Evolutionary conservation across 2,888 invertebrate genomes (phyloP).

Genomic region (Leptura quadrifasciata): DNA sequence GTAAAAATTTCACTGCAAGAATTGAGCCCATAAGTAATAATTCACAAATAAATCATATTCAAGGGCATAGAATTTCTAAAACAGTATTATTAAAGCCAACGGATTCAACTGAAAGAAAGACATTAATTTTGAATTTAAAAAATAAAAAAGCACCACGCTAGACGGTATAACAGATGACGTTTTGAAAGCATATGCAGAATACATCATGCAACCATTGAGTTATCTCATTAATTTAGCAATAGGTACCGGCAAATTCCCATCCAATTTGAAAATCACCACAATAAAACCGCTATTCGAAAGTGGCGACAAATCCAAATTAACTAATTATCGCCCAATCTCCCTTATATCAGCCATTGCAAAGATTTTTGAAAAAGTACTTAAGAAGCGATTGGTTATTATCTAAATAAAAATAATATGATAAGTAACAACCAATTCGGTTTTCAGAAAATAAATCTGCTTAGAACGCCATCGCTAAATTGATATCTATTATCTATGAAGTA

Average conservation of each 20-base stretch:
- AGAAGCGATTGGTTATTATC: not conserved
- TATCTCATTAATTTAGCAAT: conserved; percentile 20
- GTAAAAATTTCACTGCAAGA: not conserved
- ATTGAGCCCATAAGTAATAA: not conserved
- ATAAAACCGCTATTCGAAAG: too few relatives aligned
- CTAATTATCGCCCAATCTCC: not conserved
- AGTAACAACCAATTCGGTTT: too few relatives aligned
- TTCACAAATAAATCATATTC: not conserved
- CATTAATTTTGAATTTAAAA: conserved; percentile 22
- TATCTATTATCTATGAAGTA: too few relatives aligned
- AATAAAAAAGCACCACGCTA: conserved; percentile 23
- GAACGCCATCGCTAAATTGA: too few relatives aligned
- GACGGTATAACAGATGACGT: conserved; percentile 30
- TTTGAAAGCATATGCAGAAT: conserved; percentile 1
- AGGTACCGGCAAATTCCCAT: not conserved
- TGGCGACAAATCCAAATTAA: not conserved
- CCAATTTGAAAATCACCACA: not conserved
- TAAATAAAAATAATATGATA: not conserved
- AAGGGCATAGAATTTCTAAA: not conserved
- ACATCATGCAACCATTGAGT: not conserved
- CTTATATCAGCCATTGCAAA: conserved; percentile 1
- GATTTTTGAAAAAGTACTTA: not conserved
- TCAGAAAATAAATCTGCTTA: too few relatives aligned
- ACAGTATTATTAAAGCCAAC: not conserved
- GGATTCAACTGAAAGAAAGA: conserved; percentile 15